Base-by-base conservation (phyloP, 23 tunicate genomes). In the Corella eumyota region DNA sequence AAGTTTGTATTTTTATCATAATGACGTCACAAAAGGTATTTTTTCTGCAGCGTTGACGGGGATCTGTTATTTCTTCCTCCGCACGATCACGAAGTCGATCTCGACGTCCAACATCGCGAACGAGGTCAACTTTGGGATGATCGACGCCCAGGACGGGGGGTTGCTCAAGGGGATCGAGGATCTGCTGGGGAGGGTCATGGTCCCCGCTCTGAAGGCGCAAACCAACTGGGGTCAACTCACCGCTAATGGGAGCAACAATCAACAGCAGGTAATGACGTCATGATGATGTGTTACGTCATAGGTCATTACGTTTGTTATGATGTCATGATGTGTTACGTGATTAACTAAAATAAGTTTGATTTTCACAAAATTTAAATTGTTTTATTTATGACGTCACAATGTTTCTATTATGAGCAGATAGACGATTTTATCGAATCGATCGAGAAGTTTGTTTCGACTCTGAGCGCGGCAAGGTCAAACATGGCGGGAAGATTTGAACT, bases 401-500 rank as follows among this genome's bases (percentile, higher is more conserved):
- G n/a, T n/a, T n/a, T n/a, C n/a, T n/a, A n/a, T n/a, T n/a, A n/a
- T n/a, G n/a, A n/a, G 23, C 77, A 88, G 96, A 65, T 77, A 22
- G 88, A 78, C 36, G 96, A 88, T 51, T 88, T 88, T 68, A 81
- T 88, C 33, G 96, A 88, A 46, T 88, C 96, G 26, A 79, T 88
- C 63, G 96, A 79, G 47, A 88, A 79, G 36, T 88, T 88, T 61
- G 79, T 79, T 25, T 63, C 70, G n/a, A 78, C 96, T 1, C 54
- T 88, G 20, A 59, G 78, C 2, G 45, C 77, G 40, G 96, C 96
- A 4, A 56, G 88, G 2, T 33, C n/a, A 22, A 74, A 79, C 77
- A 72, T 88, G 96, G 44, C 76, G 33, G 81, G 69, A 30, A 59
- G 80, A 31, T 92, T 82, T 50, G 81, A 83, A 45, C 80, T 92